A percentile compares a stretch with the other conserved stretches of the same genome.
Evolutionary conservation across 1,140 invertebrate genomes (phyloP).

Genomic region (Aphis gossypii): DNA sequence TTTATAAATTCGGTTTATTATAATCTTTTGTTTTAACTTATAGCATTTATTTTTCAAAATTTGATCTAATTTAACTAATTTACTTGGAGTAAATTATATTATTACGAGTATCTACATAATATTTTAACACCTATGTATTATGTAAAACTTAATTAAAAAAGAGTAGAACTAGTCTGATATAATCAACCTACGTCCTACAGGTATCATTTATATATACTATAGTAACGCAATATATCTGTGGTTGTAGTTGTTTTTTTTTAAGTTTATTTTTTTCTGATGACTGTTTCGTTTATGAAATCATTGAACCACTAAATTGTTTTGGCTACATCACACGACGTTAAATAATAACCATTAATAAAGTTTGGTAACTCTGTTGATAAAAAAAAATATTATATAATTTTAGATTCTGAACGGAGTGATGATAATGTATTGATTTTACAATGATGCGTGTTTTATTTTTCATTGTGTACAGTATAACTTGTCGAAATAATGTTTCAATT

Average conservation of each 20-base stretch:
- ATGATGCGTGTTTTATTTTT: too few relatives aligned
- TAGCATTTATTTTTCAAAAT: not conserved
- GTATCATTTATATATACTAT: not conserved
- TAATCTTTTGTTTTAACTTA: not conserved
- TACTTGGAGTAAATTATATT: not conserved
- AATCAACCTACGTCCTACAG: not conserved
- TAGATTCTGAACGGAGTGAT: too few relatives aligned
- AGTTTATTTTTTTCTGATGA: not conserved
- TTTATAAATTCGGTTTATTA: not conserved
- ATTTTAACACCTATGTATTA: not conserved
- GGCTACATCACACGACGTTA: not conserved
- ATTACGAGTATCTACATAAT: not conserved
- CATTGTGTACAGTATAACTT: too few relatives aligned
- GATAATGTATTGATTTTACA: too few relatives aligned
- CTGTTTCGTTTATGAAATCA: not conserved
- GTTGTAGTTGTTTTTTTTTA: not conserved
- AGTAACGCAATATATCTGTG: not conserved
- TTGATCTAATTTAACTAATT: not conserved
- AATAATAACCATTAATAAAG: not conserved
- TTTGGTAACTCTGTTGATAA: not conserved
- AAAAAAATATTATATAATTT: not conserved
- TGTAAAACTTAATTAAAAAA: not conserved
- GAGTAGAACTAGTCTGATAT: not conserved
- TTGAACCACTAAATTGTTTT: not conserved
- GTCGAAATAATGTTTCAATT: too few relatives aligned